Evolutionary conservation across 2,888 invertebrate species (phyloP).

Genomic region (Tiliacea aurago): DNA sequence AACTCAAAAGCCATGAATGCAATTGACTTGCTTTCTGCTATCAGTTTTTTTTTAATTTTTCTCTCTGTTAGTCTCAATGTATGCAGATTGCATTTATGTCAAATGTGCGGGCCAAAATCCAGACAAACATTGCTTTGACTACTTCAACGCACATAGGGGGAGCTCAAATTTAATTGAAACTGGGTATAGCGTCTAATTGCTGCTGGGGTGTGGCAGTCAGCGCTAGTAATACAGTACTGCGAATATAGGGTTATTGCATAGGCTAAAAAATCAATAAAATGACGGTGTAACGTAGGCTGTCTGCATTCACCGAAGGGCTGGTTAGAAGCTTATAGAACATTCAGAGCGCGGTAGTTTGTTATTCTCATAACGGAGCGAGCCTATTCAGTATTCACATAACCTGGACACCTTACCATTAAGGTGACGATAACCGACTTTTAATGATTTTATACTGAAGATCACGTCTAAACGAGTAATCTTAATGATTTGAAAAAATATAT

Average conservation of each 20-base stretch:
- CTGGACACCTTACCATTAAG: no score
- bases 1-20: background rate
- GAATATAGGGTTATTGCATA: no score
- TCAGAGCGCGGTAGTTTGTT: background rate
- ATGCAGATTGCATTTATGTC: slow-evolving; percentile 1
- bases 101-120: background rate
- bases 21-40: background rate
- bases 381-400: no score
- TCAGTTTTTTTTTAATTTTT: background rate
- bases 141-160: background rate
- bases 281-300: background rate
- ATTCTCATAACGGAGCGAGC: background rate
- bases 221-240: background rate
- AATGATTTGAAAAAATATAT: no score
- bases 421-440: no score
- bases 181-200: background rate
- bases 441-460: no score
- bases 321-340: background rate
- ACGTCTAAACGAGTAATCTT: no score
- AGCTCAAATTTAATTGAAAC: slow-evolving; percentile 1
- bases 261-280: slow-evolving; percentile 22
- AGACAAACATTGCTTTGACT: background rate
- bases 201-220: background rate
- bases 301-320: background rate
- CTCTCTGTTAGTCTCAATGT: background rate